These are phyloP conservation scores for Lycodopsis pacificus DNA, from an alignment of 2,797 vertebrate species.

Conservation along the genomic window DNA sequence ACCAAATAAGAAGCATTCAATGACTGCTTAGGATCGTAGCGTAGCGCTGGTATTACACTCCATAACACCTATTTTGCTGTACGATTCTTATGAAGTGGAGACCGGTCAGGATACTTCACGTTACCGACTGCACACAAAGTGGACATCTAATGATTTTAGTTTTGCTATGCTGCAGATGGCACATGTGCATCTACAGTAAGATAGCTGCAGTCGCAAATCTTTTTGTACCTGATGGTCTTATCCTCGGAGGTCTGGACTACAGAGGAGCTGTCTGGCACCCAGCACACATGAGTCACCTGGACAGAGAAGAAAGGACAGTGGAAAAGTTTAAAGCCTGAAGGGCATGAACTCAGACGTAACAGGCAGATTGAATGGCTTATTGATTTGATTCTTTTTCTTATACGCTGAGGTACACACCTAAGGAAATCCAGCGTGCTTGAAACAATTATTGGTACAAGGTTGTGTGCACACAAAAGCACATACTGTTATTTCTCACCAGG, in stretches of 20 bases:
- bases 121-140: constrained; percentile 2
- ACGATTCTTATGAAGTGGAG: not conserved
- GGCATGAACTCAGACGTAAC: constrained; percentile 12
- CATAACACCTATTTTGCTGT: not conserved
- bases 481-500: constrained; percentile 84
- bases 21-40: not conserved
- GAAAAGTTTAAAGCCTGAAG: constrained; percentile 28
- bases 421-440: constrained; percentile 4
- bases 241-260: constrained; percentile 93
- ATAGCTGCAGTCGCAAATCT: constrained; percentile 4
- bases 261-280: constrained; percentile 88
- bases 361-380: constrained; percentile 13
- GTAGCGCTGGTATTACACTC: not conserved
- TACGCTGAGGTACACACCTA: constrained; percentile 13
- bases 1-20: not conserved
- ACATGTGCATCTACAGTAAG: constrained; percentile 1
- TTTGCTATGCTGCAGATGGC: not conserved
- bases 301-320: constrained; percentile 50
- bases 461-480: constrained; percentile 5
- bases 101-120: constrained; percentile 1
- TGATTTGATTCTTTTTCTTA: constrained; percentile 38
- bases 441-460: not conserved
- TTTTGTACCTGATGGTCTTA: constrained; percentile 90
- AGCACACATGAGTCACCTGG: constrained; percentile 96
- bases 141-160: not conserved